phyloP scores from a whole-genome alignment of 2,888 invertebrate genomes.

The Zaprionus bogoriensis region DNA sequence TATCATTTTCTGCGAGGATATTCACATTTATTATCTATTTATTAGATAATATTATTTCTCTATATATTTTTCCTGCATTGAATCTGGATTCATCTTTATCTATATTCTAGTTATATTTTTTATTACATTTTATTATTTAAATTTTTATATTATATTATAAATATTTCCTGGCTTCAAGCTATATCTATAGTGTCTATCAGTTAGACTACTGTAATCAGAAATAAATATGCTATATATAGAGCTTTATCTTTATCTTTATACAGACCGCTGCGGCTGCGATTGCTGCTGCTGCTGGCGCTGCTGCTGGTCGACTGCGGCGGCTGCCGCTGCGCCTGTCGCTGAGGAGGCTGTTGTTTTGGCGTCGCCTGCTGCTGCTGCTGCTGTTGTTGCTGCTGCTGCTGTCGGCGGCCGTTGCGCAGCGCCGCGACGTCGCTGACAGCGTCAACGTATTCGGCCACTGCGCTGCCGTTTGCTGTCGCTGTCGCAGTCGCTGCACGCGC shows the following conservation, averaged over 20 bases:
- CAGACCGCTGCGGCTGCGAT: constrained; percentile 60
- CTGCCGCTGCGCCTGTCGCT: constrained; percentile 6
- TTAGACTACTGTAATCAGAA: no score
- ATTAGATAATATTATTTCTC: no score
- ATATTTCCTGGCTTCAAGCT: no score
- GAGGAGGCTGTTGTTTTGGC: constrained; percentile 19
- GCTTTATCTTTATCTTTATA: constrained; percentile 8
- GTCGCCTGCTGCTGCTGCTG: constrained; percentile 12
- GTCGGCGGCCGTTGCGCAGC: constrained; percentile 55
- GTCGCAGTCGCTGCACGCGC: constrained; percentile 31
- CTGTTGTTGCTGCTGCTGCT: constrained; percentile 27
- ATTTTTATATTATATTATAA: no score
- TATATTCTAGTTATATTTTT: no score
- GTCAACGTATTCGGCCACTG: constrained; percentile 65
- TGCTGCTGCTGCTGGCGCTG: constrained; percentile 68
- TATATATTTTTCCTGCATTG: no score
- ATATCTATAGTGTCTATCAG: no score
- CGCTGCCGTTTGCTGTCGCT: constrained; percentile 48
- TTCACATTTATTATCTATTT: no score
- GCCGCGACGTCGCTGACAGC: constrained; percentile 51
- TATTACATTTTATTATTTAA: no score
- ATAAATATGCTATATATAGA: neutral
- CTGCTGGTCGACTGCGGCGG: constrained; percentile 23
- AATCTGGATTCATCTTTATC: no score
- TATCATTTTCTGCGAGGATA: no score